Conservation (phyloP, 2,888 invertebrate species). For the Lycia hirtaria region DNA sequence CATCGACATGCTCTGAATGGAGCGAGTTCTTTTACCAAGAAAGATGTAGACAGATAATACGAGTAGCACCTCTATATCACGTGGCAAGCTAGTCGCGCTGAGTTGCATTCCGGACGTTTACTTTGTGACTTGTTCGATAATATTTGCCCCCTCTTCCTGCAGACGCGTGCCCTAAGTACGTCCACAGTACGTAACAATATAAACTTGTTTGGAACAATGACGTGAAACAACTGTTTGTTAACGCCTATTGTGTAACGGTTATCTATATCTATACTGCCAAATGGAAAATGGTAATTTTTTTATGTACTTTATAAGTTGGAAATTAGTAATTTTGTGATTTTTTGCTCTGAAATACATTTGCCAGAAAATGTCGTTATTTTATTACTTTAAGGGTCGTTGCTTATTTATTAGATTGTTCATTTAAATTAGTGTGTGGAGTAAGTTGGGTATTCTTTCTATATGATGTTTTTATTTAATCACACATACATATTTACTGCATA, state of each 20-base stretch:
- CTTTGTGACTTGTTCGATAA: not conserved
- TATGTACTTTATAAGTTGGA: not conserved
- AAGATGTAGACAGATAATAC: too few species aligned
- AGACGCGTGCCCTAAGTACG: slow-evolving; percentile 2
- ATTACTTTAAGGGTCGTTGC: too few species aligned
- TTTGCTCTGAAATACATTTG: not conserved
- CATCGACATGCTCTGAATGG: too few species aligned
- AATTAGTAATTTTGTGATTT: not conserved
- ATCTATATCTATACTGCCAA: slow-evolving; percentile 12
- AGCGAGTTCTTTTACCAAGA: too few species aligned
- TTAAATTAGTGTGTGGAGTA: too few species aligned
- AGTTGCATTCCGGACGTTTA: too few species aligned
- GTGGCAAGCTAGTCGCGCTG: too few species aligned
- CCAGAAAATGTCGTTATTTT: not conserved
- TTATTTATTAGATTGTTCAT: too few species aligned
- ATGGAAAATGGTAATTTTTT: slow-evolving; percentile 1
- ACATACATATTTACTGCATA: too few species aligned
- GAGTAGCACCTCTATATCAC: too few species aligned
- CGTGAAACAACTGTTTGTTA: slow-evolving; percentile 21
- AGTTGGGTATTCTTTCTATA: too few species aligned
- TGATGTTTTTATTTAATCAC: too few species aligned
- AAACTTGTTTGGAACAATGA: slow-evolving; percentile 29
- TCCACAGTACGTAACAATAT: slow-evolving; percentile 10
- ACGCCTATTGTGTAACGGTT: slow-evolving; percentile 10
- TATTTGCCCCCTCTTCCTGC: not conserved